Conservation (phyloP, 2,888 invertebrate species). For the Elaeidobius kamerunicus region DNA sequence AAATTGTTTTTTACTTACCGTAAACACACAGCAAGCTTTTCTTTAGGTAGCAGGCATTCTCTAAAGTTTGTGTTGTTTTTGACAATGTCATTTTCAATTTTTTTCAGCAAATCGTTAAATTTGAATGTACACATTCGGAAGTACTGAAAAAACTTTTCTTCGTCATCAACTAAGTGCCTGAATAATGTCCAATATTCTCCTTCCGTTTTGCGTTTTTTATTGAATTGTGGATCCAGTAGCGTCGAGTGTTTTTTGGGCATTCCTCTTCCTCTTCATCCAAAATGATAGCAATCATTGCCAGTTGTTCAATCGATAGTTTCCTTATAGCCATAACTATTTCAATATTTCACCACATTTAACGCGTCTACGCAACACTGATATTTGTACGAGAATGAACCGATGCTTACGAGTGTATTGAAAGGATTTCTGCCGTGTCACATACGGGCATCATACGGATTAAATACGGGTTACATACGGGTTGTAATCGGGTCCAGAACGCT, state of each 20-base stretch:
- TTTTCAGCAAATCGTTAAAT: conserved; percentile 17
- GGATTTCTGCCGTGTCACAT: too few relatives aligned
- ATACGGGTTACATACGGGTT: too few relatives aligned
- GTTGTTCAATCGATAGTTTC: neutral
- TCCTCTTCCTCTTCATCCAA: conserved; percentile 20
- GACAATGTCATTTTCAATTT: conserved; percentile 20
- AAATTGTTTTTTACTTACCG: conserved; percentile 16
- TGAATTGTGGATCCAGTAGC: conserved; percentile 11
- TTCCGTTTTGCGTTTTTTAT: conserved; percentile 18
- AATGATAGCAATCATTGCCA: conserved; percentile 18
- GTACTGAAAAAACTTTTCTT: conserved; percentile 16
- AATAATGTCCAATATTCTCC: conserved; percentile 17
- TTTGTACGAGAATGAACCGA: too few relatives aligned
- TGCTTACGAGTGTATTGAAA: too few relatives aligned
- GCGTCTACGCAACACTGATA: too few relatives aligned
- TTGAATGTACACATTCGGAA: conserved; percentile 14
- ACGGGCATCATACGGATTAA: too few relatives aligned
- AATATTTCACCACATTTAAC: too few relatives aligned
- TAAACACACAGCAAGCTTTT: conserved; percentile 24
- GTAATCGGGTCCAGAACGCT: too few relatives aligned
- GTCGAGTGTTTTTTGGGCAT: neutral
- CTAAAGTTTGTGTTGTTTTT: conserved; percentile 22
- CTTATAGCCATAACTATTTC: neutral
- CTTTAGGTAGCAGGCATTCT: conserved; percentile 19
- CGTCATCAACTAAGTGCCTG: conserved; percentile 10